Base-by-base conservation (phyloP, 2,797 vertebrate species). In the Taenioides sp. region DNA sequence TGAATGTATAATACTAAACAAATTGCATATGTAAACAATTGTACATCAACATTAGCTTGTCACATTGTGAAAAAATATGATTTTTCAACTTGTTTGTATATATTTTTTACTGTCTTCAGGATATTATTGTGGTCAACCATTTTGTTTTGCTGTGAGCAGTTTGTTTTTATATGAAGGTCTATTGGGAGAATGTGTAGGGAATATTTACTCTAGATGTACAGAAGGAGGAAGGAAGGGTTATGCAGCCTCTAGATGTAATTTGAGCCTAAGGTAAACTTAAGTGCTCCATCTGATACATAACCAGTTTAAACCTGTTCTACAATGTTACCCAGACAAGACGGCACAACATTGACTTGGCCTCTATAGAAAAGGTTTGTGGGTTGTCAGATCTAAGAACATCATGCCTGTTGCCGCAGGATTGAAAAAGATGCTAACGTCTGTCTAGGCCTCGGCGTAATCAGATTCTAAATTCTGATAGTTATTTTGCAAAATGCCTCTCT, bases 161-260 rank as follows among this genome's bases (percentile, higher is more conserved):
- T 63, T 63, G 61, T 23, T 63, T 40, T 63, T 23, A 40, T 63
- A 23, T 63, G 10, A 14, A 63, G 4, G 61, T 43, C 61, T 63
- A 40, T 12, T n/a, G 34, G 34, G 61, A 40, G 6, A 22, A 22
- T 40, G 34, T 43, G 20, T 22, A 63, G 61, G 37, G 61, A 63
- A 43, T 63, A 40, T 63, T 40, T 40, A 43, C 61, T 63, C n/a
- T 40, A 0, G 27, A 7, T 11, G 20, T 22, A 22, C 4, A 43
- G 34, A 43, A 40, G 16, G 16, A 61, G 25, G 28, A 37, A 40
- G 28, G 34, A 43, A 25, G 23, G 4, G 22, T 2, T 23, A 61
- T 31, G 27, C 17, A 23, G n/a, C 34, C 34, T 43, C 14, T 18
- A 22, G 34, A 40, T 65, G 63, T 22, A 11, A 43, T 64, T 47